Conservation (phyloP, 1,140 invertebrate species). For the Charaxes varanes region DNA sequence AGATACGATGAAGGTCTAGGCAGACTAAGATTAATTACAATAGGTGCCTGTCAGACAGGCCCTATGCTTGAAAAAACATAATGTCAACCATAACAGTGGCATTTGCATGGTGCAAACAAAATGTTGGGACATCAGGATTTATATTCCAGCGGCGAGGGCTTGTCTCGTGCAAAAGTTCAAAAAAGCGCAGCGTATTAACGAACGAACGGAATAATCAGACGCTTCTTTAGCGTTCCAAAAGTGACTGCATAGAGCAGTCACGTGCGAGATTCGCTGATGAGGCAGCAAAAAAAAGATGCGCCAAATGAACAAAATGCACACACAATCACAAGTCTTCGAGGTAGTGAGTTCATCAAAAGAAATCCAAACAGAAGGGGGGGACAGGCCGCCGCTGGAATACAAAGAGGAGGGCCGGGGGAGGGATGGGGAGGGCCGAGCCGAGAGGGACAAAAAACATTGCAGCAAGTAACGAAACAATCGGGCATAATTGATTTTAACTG, state of each 20-base stretch:
- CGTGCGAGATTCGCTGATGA: slow-evolving; percentile 19
- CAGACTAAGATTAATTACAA: no score
- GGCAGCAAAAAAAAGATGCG: slow-evolving; percentile 27
- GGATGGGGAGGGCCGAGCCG: neutral
- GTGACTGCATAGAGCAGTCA: slow-evolving; percentile 14
- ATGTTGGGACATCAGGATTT: no score
- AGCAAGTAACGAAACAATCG: slow-evolving; percentile 54
- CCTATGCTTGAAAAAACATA: no score
- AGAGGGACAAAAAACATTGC: slow-evolving; percentile 3
- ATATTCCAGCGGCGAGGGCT: no score
- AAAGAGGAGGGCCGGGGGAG: slow-evolving; percentile 18
- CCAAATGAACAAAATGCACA: slow-evolving; percentile 46
- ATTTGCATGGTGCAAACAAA: no score
- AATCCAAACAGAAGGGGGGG: slow-evolving; percentile 27
- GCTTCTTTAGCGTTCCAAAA: neutral
- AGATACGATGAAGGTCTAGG: no score
- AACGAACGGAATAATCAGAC: slow-evolving; percentile 1
- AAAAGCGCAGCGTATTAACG: neutral
- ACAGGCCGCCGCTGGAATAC: slow-evolving; percentile 25
- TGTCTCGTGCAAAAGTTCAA: neutral
- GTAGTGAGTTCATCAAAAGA: slow-evolving; percentile 33
- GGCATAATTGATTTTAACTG: slow-evolving; percentile 64
- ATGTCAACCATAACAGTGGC: no score
- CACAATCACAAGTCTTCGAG: slow-evolving; percentile 34
- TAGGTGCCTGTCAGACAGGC: no score